Base-by-base conservation (phyloP, 2,888 invertebrate species). In the Azorinus chamasolen region DNA sequence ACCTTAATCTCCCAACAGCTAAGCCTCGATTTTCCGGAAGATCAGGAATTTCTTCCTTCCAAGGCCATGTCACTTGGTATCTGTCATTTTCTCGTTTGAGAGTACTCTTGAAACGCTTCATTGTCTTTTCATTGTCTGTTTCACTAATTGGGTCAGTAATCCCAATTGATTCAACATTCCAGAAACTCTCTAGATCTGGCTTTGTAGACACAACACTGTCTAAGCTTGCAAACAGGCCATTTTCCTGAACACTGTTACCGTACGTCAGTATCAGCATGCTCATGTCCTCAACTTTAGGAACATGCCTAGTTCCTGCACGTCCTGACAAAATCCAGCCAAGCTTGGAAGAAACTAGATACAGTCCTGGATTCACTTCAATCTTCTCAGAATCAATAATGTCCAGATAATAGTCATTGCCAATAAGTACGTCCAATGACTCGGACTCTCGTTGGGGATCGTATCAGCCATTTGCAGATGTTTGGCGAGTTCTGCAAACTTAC, bases 51-150 rank as follows among this genome's bases (percentile, higher is more conserved):
- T 58, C 54, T 5, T 50, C 25, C 24, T 72, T 72, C 65, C 72
- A 72, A 39, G 72, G 72, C 61, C 51, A 65, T 16, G 32, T 64
- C 0, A 61, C 72, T n/a, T 65, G n/a, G 22, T 72, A 66, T 50
- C 51, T 27, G 1, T 58, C 58, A 25, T 46, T 39, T 41, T 45
- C 22, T n/a, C 43, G 59, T 58, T 25, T 46, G 0, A 55, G 10
- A 3, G 54, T 61, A 16, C 63, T 27, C 14, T 55, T 54, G 27
- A 63, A 55, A 0, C 8, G 12, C 12, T 20, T 20, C 48, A 43
- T 24, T 0, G 54, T n/a, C 18, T 1, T 1, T 20, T 58, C 58
- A 16, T 68, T 43, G 5, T 43, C 50, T 24, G 63, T 12, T 37
- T 57, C 20, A 12, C 16, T 45, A 27, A 37, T 32, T 27, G n/a